These are phyloP conservation scores for Pseudorhiza aurosa DNA, from an alignment of 30 jellyfish, hydroid and myxozoan species.

Conservation along the genomic window DNA sequence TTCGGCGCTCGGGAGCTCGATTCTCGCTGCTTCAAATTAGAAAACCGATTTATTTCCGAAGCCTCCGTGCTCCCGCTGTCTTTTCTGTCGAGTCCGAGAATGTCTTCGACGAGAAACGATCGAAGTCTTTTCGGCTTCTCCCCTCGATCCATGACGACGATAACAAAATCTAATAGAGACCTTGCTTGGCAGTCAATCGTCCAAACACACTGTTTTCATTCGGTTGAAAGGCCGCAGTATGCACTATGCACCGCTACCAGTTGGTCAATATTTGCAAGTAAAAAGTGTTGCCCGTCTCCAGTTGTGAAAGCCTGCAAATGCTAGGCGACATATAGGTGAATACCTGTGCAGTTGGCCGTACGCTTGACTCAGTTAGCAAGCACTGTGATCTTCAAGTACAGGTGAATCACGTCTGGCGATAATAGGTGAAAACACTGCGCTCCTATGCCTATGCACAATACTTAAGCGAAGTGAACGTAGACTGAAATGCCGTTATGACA, in stretches of 20 bases:
- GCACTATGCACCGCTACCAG: not conserved
- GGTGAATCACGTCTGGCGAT: not conserved
- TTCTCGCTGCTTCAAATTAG: not conserved
- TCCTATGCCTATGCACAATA: slow-evolving; percentile 12
- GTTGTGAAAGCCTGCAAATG: not conserved
- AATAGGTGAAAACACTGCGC: slow-evolving; percentile 30
- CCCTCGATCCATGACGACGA: slow-evolving; percentile 14
- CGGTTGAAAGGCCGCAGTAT: not conserved
- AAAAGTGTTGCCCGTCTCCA: not conserved
- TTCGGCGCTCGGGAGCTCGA: not conserved
- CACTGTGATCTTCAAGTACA: not conserved
- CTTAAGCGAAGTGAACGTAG: slow-evolving; percentile 24
- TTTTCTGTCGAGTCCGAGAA: slow-evolving; percentile 31
- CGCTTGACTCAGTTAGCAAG: no score
- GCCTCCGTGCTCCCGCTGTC: slow-evolving; percentile 3
- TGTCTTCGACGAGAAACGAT: slow-evolving; percentile 60
- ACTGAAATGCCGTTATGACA: slow-evolving; percentile 55
- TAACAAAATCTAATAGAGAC: not conserved
- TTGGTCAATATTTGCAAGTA: slow-evolving; percentile 1
- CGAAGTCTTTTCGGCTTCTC: slow-evolving; percentile 41
- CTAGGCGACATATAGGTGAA: not conserved
- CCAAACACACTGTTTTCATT: no score
- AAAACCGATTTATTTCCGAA: not conserved
- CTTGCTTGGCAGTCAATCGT: no score
- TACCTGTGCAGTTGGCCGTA: not conserved